phyloP scores from a whole-genome alignment of 2,888 invertebrate species.

The Trachelus tabidus region DNA sequence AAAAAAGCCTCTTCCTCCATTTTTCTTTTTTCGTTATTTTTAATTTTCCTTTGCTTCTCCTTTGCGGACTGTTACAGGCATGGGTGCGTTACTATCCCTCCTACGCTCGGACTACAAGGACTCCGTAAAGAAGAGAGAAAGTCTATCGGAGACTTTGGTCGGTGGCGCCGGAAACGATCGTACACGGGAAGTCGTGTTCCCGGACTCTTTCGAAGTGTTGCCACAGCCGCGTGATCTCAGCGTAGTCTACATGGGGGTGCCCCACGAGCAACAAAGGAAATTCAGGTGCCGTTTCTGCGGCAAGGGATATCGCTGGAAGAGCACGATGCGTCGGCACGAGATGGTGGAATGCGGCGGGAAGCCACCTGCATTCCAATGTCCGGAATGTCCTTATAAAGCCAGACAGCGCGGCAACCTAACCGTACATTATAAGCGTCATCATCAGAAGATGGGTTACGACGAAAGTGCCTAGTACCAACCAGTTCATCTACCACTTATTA shows the following conservation, averaged over 20 bases:
- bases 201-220: conserved; percentile 63
- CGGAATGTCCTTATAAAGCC: conserved; percentile 81
- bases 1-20: conserved; percentile 28
- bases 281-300: conserved; percentile 87
- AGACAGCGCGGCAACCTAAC: conserved; percentile 86
- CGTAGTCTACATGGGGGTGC: conserved; percentile 66
- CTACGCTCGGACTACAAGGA: conserved; percentile 59
- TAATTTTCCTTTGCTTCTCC: conserved; percentile 41
- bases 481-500: not conserved
- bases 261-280: conserved; percentile 71
- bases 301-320: conserved; percentile 88
- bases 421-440: conserved; percentile 84
- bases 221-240: conserved; percentile 63
- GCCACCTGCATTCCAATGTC: conserved; percentile 84
- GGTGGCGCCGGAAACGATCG: conserved; percentile 36
- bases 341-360: conserved; percentile 88
- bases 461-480: conserved; percentile 34
- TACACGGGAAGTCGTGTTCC: conserved; percentile 58
- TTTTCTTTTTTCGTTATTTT: conserved; percentile 36
- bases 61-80: conserved; percentile 61
- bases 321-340: conserved; percentile 84
- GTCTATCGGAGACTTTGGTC: conserved; percentile 1
- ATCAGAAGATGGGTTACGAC: conserved; percentile 65
- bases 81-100: conserved; percentile 59
- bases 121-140: conserved; percentile 29